These are phyloP conservation scores for Drosophila malerkotliana DNA, from an alignment of 1,140 invertebrate species.

Conservation along the genomic window DNA sequence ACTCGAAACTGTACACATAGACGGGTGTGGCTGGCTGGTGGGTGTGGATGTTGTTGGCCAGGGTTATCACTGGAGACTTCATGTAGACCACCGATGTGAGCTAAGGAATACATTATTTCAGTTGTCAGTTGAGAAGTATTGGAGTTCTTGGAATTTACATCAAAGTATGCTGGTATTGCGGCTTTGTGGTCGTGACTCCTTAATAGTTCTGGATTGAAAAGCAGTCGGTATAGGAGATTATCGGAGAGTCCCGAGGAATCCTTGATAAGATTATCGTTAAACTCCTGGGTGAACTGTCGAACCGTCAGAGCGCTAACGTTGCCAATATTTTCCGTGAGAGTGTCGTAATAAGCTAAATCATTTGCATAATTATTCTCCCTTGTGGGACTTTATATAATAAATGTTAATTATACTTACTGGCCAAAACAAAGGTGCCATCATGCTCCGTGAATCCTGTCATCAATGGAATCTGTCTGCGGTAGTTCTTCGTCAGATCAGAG, in stretches of 20 bases:
- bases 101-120: slow-evolving; percentile 22
- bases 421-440: slow-evolving; percentile 76
- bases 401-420: slow-evolving; percentile 48
- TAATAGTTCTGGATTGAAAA: slow-evolving; percentile 51
- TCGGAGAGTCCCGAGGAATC: slow-evolving; percentile 58
- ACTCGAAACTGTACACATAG: slow-evolving; percentile 80
- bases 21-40: slow-evolving; percentile 39
- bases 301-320: slow-evolving; percentile 62
- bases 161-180: slow-evolving; percentile 70
- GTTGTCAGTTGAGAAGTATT: no score
- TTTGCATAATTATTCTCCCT: not conserved
- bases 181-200: slow-evolving; percentile 58
- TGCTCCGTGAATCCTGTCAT: slow-evolving; percentile 79
- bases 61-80: slow-evolving; percentile 73
- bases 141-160: slow-evolving; percentile 47
- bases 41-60: slow-evolving; percentile 48
- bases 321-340: slow-evolving; percentile 13
- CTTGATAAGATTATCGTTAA: slow-evolving; percentile 38
- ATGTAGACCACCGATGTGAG: slow-evolving; percentile 54
- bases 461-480: slow-evolving; percentile 52
- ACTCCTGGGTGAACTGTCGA: slow-evolving; percentile 52
- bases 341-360: slow-evolving; percentile 62
- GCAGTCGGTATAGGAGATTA: slow-evolving; percentile 55
- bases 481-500: slow-evolving; percentile 38
- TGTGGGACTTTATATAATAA: no score